phyloP scores from a whole-genome alignment of 2,113 vertebrate genomes.

The Alaudala cheleensis region DNA sequence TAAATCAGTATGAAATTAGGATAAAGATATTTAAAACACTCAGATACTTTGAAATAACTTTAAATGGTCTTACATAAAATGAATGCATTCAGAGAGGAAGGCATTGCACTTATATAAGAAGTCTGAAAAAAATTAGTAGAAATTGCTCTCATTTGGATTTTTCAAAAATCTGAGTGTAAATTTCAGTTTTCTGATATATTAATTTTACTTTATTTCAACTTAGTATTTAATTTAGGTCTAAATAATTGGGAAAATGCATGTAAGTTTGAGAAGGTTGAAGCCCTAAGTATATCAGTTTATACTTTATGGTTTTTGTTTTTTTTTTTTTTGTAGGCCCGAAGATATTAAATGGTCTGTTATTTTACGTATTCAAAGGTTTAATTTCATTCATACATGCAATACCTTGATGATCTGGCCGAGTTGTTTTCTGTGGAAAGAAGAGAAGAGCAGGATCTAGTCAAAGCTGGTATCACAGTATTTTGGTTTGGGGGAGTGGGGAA shows the following conservation, averaged over 20 bases:
- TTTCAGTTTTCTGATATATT: background rate
- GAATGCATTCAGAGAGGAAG: background rate
- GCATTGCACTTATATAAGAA: constrained; percentile 21
- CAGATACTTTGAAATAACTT: background rate
- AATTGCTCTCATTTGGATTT: background rate
- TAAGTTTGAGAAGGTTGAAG: background rate
- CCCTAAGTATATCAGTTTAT: background rate
- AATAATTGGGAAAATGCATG: background rate
- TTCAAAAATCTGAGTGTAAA: background rate
- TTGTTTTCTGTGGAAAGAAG: background rate
- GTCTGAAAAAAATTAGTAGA: background rate
- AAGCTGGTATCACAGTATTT: background rate
- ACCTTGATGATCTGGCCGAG: background rate
- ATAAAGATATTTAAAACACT: background rate
- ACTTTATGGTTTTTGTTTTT: background rate
- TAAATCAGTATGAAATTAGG: background rate
- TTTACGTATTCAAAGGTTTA: background rate
- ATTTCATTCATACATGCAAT: background rate
- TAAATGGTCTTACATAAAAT: background rate
- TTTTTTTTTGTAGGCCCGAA: background rate
- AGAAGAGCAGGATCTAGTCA: background rate
- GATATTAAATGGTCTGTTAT: background rate
- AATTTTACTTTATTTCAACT: background rate
- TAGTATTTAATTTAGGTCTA: background rate
- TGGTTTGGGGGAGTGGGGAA: background rate